phyloP scores from a whole-genome alignment of 2,888 invertebrate genomes.

The Drosophila bunnanda region DNA sequence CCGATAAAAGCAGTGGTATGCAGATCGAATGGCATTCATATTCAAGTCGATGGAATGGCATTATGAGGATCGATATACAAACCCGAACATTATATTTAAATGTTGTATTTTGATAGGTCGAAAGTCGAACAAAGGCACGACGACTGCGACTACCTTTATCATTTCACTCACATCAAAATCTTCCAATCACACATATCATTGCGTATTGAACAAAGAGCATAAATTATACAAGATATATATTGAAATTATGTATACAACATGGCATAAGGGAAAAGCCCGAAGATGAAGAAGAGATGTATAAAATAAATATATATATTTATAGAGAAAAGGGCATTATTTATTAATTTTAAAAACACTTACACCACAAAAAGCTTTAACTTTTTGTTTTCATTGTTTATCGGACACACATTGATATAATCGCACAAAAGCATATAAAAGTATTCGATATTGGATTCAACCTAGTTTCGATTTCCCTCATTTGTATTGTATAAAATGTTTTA shows the following conservation, averaged over 20 bases:
- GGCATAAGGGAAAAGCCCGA: conserved; percentile 13
- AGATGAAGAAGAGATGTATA: conserved; percentile 26
- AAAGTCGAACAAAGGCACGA: conserved; percentile 27
- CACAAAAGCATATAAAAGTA: conserved; percentile 45
- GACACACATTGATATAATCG: conserved; percentile 23
- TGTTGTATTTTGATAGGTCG: conserved; percentile 48
- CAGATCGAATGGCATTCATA: background rate
- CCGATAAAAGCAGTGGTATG: background rate
- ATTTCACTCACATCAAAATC: conserved; percentile 62
- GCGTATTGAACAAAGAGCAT: conserved; percentile 56
- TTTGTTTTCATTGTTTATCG: conserved; percentile 40
- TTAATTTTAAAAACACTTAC: conserved; percentile 53
- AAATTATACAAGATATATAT: conserved; percentile 49
- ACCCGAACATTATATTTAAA: conserved; percentile 24
- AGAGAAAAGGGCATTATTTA: conserved; percentile 47
- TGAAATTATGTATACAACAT: conserved; percentile 52
- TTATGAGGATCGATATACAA: conserved; percentile 8
- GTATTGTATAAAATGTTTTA: conserved; percentile 54
- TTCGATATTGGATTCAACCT: conserved; percentile 47
- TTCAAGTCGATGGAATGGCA: conserved; percentile 1
- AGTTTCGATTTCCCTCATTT: conserved; percentile 31
- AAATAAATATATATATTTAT: conserved; percentile 35
- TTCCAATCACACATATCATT: conserved; percentile 79
- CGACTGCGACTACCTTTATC: conserved; percentile 48
- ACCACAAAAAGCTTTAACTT: conserved; percentile 49